Base-by-base conservation (phyloP, 2,113 vertebrate species). In the Mastomys coucha region DNA sequence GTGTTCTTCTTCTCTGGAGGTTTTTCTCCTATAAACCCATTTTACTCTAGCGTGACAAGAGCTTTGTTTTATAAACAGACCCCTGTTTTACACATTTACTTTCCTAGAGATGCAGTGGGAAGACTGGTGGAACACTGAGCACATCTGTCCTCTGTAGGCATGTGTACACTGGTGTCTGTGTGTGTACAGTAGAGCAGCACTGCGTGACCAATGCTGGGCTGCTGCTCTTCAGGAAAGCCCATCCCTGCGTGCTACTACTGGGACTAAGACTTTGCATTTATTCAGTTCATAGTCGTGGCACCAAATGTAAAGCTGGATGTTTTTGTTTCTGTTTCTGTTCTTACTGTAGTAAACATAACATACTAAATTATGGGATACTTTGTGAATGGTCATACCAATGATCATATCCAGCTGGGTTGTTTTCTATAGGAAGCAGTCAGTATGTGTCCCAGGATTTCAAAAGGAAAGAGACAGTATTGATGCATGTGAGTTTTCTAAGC, bases 261-360 rank as follows among this genome's bases (percentile, higher is more conserved):
- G 12, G 2, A 63, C 94, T 75, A 80, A 87, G 84, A 96, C 60
- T 67, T 89, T 93, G 39, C 13, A 84, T 89, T 91, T 80, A 77
- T 17, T 7, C 4, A 69, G 53, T 17, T 45, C 78, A 42, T 42
- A 60, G 60, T 36, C 16, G 11, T 92, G 73, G 36, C 26, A 60
- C 70, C 91, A 86, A 78, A 92, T 69, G 5, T 36, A 91, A 39
- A 58, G 20, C n/a, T 96, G 26, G 22, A 3, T 10, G 13, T 2
- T 77, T 85, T 84, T 63, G n/a, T 63, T 73, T 84, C 33, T 56
- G 1, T 75, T 91, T 93, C 7, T 85, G 45, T 95, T 65, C 94
- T 95, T 88, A 81, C 94, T 95, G 95, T 88, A 77, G 91, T 89
- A 92, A 91, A 86, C 28, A 92, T 16, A 93, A 0, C 85, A 67